Base-by-base conservation (phyloP, 2,888 invertebrate species). In the Hirudinaria manillensis region DNA sequence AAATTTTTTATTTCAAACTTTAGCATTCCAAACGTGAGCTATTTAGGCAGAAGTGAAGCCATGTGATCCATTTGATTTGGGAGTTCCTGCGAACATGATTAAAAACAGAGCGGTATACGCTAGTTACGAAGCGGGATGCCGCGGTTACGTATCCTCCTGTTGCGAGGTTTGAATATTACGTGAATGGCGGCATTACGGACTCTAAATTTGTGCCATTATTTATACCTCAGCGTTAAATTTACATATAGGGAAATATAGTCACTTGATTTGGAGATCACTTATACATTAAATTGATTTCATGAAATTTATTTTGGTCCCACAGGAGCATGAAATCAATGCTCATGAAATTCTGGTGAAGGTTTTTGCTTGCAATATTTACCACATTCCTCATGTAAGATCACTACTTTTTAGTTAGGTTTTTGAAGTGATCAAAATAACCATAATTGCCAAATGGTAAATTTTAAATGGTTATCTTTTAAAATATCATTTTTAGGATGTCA, bases 401-500 rank as follows among this genome's bases (percentile, higher is more conserved):
- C 24, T 16, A 10, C 7, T 6, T 61, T 61, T 61, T 16, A 61
- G 10, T 53, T 53, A 13, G 13, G 53, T 53, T 53, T 53, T 16
- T 53, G n/a, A n/a, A n/a, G n/a, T n/a, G n/a, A n/a, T n/a, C n/a
- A n/a, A n/a, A n/a, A n/a, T n/a, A n/a, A n/a, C n/a, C n/a, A n/a
- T n/a, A n/a, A n/a, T n/a, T n/a, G 45, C 16, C 10, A 45, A 45
- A 45, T 10, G 16, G 16, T 45, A 16, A 45, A 16, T 45, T 16
- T 45, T 10, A 10, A 45, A 45, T 45, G 13, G 45, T 45, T 45
- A 45, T 45, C 45, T 45, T 45, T 45, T 45, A 45, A 45, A 45
- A 16, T 45, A 45, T n/a, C n/a, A n/a, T n/a, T 53, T 29, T 32
- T 65, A 78, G 3, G 71, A 82, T 81, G 76, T 82, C 67, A 77